A percentile compares a stretch with the other conserved stretches of the same genome.
Conservation (phyloP, 2,797 vertebrate genomes). For the Lacerta bilineata region DNA sequence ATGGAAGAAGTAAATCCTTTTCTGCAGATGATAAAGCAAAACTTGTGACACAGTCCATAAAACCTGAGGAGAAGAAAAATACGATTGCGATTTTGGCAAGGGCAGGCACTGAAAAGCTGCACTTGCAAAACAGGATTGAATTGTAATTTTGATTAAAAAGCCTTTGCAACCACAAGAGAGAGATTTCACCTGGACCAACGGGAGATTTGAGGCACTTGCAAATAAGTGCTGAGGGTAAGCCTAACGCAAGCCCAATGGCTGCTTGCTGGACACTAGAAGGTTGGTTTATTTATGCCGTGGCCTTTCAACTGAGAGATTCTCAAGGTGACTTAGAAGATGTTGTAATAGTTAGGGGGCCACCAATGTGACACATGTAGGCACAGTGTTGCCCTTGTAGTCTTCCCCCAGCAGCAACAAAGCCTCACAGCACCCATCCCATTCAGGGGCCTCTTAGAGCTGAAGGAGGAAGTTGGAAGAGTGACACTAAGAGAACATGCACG, state of each 20-base stretch:
- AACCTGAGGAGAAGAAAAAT: background rate
- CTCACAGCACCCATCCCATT: too few species aligned
- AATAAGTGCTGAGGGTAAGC: background rate
- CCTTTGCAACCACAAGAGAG: background rate
- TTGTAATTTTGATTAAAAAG: conserved; percentile 3
- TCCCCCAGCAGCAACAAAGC: too few species aligned
- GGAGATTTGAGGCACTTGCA: background rate
- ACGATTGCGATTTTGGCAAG: conserved; percentile 24
- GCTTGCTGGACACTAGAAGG: too few species aligned
- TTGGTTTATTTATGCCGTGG: background rate
- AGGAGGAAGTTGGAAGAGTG: too few species aligned
- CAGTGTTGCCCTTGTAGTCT: too few species aligned
- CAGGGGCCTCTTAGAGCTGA: too few species aligned
- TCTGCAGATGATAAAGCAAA: conserved; percentile 19
- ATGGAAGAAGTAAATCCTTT: conserved; percentile 12
- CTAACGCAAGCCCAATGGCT: background rate
- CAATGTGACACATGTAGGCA: too few species aligned
- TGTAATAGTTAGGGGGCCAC: too few species aligned
- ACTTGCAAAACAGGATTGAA: conserved; percentile 1
- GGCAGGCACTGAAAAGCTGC: background rate
- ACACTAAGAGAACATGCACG: too few species aligned
- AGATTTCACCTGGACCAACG: background rate
- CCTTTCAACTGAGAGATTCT: too few species aligned
- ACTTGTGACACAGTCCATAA: background rate
- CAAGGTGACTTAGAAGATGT: too few species aligned